A percentile compares a stretch with the other conserved stretches of the same genome.
These are phyloP conservation scores for Drosophila quinaria DNA, from an alignment of 2,888 invertebrate genomes.

Conservation along the genomic window DNA sequence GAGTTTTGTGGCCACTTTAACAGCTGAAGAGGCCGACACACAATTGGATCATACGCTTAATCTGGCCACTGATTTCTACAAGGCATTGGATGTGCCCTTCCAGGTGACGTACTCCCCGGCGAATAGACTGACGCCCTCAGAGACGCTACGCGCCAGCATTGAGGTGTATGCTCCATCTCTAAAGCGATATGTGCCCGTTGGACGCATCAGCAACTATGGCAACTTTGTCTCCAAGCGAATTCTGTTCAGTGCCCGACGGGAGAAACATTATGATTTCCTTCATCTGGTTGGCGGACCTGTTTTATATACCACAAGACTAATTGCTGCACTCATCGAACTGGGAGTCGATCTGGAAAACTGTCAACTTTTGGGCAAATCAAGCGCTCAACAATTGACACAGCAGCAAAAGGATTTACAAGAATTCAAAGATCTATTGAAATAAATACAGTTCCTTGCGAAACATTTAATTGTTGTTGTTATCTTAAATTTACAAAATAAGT, in stretches of 20 bases:
- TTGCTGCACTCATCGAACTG: constrained; percentile 91
- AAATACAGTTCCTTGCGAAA: constrained; percentile 52
- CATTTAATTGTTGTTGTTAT: constrained; percentile 34
- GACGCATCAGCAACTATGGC: constrained; percentile 90
- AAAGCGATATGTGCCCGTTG: constrained; percentile 90
- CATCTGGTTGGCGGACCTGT: constrained; percentile 90
- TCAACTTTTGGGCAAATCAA: constrained; percentile 33
- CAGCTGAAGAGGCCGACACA: constrained; percentile 86
- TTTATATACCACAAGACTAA: constrained; percentile 90
- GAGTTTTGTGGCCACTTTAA: constrained; percentile 88
- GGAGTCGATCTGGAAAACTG: constrained; percentile 79
- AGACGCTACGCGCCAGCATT: constrained; percentile 89
- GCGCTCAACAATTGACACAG: constrained; percentile 21
- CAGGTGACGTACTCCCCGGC: constrained; percentile 89
- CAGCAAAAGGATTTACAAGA: constrained; percentile 65
- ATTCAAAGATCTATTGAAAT: constrained; percentile 81
- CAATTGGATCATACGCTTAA: constrained; percentile 88
- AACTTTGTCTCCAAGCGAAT: constrained; percentile 92
- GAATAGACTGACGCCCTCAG: constrained; percentile 88
- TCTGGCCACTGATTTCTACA: constrained; percentile 88
- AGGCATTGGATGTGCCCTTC: constrained; percentile 89
- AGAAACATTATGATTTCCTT: constrained; percentile 88
- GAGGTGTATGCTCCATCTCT: constrained; percentile 91
- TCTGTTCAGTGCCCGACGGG: constrained; percentile 89
- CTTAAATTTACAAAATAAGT: constrained; percentile 62